Base-by-base conservation (phyloP, 2,888 invertebrate genomes). In the Idaea aversata region DNA sequence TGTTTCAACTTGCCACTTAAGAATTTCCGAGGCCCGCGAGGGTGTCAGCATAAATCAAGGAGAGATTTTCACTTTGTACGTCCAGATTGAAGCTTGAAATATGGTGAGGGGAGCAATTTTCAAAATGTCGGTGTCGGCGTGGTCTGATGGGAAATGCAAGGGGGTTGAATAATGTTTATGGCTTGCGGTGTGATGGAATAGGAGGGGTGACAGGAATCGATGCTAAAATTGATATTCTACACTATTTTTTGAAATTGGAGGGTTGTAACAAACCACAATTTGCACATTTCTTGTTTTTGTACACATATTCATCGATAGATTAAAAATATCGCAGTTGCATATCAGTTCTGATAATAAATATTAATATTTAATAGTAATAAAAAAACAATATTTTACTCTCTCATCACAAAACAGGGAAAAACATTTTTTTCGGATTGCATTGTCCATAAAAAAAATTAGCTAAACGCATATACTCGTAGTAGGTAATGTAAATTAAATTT, bases 1-100 rank as follows among this genome's bases (percentile, higher is more conserved):
- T 47, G 47, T 47, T 66, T 70, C 73, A 78, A 80, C 76, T 79
- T 80, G 62, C 68, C 69, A 74, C 80, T 79, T 74, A 78, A 73
- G 77, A 75, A 75, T 77, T 75, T 74, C 70, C 64, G 72, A 76
- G 69, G 72, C 65, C 69, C 65, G 25, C 25, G 62, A 25, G 63
- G 25, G 61, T 66, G 63, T 66, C 66, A 63, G 63, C 58, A 67
- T 64, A 67, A 67, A 67, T 67, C 67, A 66, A 63, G 57, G 65
- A 57, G 60, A 69, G 69, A 75, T 78, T 79, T 77, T 76, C 76
- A 78, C 77, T 77, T 78, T 76, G 71, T 72, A 65, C 72, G 67
- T 71, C 62, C 63, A 64, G 69, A 72, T 68, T 70, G 68, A 58
- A 70, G 71, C 67, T 71, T 73, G 71, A 71, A 71, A 70, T 71